Base-by-base conservation (phyloP, 1,140 invertebrate species). In the Drosophila azteca region DNA sequence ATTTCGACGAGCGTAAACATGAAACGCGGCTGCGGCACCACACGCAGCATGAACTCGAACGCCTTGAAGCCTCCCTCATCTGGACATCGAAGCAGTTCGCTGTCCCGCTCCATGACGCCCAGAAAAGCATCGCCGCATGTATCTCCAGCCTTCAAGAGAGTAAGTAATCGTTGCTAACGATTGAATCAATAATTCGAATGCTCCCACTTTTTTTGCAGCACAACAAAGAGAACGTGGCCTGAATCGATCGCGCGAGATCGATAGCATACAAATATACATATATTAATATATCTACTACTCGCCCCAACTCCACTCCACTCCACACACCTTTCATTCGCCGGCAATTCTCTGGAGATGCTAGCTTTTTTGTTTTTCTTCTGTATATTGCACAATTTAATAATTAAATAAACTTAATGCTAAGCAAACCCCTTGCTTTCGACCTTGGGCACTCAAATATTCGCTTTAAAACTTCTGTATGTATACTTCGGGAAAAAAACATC, bases 191-290 rank as follows among this genome's bases (percentile, higher is more conserved):
- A 72, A 26, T 39, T 1, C 13, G 35, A n/a, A 35, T 35, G n/a
- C 50, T 45, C 22, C 11, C 20, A 51, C 43, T 67, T n/a, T 26
- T 69, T 68, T 13, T 20, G 17, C 73, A 90, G 89, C 52, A 73
- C 50, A 90, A 90, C 73, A 90, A 90, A 70, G 89, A 89, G 60
- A 90, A 90, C 54, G 6, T 88, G 35, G 71, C 75, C 53, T 89
- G 59, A 88, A 54, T 39, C 35, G 43, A 46, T 43, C 31, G 17
- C 4, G 15, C 8, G 13, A 0, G 22, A 8, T 39, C 39, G 29
- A 11, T 51, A 24, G 7, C 5, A 5, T 2, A 20, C 6, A 20
- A 5, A 20, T 2, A 39, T 20, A 20, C 17, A 20, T 17, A 52
- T 51, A 48, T 46, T 17, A 20, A 20, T 17, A 39, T 17, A 13